These are phyloP conservation scores for Eulacestoma nigropectus DNA, from an alignment of 2,113 vertebrate species.

Conservation along the genomic window DNA sequence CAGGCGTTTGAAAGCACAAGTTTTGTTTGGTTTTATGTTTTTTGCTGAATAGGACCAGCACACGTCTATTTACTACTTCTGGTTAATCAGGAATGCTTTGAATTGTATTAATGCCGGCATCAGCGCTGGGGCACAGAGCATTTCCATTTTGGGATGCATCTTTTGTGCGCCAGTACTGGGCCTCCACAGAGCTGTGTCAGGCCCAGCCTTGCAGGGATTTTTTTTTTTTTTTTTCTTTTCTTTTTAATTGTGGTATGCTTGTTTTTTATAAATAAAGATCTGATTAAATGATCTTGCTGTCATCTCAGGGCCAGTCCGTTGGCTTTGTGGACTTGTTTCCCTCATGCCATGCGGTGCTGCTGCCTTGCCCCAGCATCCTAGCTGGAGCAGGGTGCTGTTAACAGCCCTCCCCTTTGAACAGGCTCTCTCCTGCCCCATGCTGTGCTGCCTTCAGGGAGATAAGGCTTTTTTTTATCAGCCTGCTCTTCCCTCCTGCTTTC, in stretches of 20 bases:
- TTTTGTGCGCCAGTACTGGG: constrained; percentile 2
- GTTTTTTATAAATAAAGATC: not conserved
- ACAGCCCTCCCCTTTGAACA: not conserved
- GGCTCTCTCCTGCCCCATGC: not conserved
- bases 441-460: not conserved
- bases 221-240: not conserved
- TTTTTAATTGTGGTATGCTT: not conserved
- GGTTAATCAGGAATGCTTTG: constrained; percentile 59
- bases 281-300: not conserved
- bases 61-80: constrained; percentile 67
- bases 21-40: constrained; percentile 61
- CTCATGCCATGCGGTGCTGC: accelerated
- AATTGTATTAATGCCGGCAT: constrained; percentile 47
- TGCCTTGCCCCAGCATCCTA: not conserved
- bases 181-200: not conserved
- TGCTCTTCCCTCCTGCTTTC: not conserved
- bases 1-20: constrained; percentile 52
- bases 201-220: not conserved
- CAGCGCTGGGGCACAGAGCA: not conserved
- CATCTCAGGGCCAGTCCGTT: accelerated
- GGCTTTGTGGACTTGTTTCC: not conserved
- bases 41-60: constrained; percentile 63
- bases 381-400: not conserved
- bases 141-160: constrained; percentile 65
- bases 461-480: not conserved